phyloP scores from a whole-genome alignment of 2,113 vertebrate species.

The Anarrhichthys ocellatus region DNA sequence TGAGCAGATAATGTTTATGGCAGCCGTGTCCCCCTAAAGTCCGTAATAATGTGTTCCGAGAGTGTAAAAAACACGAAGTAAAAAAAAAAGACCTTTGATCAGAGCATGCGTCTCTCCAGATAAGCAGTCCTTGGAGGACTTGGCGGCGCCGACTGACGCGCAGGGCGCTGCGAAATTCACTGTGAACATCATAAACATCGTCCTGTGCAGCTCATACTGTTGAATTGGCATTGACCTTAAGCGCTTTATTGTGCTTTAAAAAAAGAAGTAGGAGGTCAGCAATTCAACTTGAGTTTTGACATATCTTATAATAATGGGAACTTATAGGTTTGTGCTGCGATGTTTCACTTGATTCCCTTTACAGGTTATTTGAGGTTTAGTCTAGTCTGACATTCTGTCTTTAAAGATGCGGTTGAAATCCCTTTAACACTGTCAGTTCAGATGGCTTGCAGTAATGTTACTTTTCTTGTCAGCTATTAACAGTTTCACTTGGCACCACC shows the following conservation, averaged over 20 bases:
- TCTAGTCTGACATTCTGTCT: background rate
- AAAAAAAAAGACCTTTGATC: slow-evolving; percentile 45
- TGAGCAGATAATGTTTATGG: slow-evolving; percentile 31
- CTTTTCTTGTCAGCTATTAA: slow-evolving; percentile 4
- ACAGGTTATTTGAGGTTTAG: background rate
- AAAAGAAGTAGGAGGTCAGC: background rate
- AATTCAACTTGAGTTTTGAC: background rate
- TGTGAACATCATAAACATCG: background rate
- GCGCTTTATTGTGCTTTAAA: background rate
- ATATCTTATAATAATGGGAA: background rate
- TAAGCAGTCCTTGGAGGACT: slow-evolving; percentile 41
- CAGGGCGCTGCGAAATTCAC: slow-evolving; percentile 33
- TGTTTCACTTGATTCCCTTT: background rate
- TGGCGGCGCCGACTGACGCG: slow-evolving; percentile 43
- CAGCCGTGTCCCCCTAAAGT: background rate
- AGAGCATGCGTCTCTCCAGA: slow-evolving; percentile 31
- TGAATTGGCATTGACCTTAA: background rate
- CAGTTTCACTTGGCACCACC: background rate
- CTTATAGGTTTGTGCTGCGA: background rate
- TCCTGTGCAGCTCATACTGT: background rate
- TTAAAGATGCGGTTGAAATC: background rate
- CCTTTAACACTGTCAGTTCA: background rate
- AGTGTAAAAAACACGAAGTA: background rate
- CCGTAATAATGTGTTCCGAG: background rate
- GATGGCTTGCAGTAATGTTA: background rate